phyloP scores from a whole-genome alignment of 2,797 vertebrate genomes.

The Syngnathus acus region DNA sequence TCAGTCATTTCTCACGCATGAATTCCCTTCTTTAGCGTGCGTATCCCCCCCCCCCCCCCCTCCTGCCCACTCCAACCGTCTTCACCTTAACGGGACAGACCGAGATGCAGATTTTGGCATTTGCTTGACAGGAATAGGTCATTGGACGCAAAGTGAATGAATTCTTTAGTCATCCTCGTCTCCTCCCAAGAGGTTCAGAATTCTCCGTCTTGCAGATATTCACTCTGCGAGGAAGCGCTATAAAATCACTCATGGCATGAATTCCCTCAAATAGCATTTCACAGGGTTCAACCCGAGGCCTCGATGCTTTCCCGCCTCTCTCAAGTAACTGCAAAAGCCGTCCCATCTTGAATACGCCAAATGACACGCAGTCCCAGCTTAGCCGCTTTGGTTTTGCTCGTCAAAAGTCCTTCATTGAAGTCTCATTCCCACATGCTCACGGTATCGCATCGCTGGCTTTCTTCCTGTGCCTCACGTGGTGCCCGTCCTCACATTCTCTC shows the following conservation, averaged over 20 bases:
- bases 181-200: slow-evolving; percentile 12
- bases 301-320: slow-evolving; percentile 34
- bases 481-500: slow-evolving; percentile 27
- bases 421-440: slow-evolving; percentile 35
- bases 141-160: slow-evolving; percentile 25
- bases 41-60: slow-evolving; percentile 12
- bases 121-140: slow-evolving; percentile 23
- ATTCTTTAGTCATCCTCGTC: neutral
- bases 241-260: slow-evolving; percentile 47
- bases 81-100: neutral
- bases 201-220: slow-evolving; percentile 35
- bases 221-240: slow-evolving; percentile 29
- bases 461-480: slow-evolving; percentile 21
- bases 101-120: slow-evolving; percentile 17
- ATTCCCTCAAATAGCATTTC: slow-evolving; percentile 46
- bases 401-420: slow-evolving; percentile 53
- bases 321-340: slow-evolving; percentile 38
- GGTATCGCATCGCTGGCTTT: slow-evolving; percentile 24
- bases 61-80: slow-evolving; percentile 3
- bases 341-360: slow-evolving; percentile 32
- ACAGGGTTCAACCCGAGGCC: slow-evolving; percentile 47
- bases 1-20: slow-evolving; percentile 59
- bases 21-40: slow-evolving; percentile 33
- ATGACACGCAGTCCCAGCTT: slow-evolving; percentile 41
- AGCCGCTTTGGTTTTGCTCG: slow-evolving; percentile 47